Evolutionary conservation across 2,113 vertebrate genomes (phyloP), one percentile per base, ranked within the genome.

Genomic region (Neomonachus schauinslandi): DNA sequence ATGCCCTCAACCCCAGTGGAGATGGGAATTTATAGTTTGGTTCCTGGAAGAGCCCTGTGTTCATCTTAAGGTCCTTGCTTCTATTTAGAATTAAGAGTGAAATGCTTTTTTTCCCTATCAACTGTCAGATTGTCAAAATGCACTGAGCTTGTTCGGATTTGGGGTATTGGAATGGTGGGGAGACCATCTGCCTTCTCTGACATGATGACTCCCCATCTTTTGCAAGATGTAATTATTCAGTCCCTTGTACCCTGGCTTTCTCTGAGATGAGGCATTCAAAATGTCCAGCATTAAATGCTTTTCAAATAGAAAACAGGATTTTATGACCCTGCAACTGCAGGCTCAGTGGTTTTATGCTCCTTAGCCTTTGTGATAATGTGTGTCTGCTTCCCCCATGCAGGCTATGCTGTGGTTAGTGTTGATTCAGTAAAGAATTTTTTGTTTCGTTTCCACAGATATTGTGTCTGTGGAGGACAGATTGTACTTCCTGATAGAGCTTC

Each of bases 321-420:
- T 98, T 98, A 98, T 98, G 98, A 98, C 96, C 97, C 97, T 96
- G 92, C 97, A 98, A 98, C 95, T 97, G 97, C 95, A 98, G 98
- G 96, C 98, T 98, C 97, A 98, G 98, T 98, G 97, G 97, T 98
- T 99, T 98, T 98, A 98, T 42, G 94, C 83, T 98, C 95, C 96
- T 98, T 97, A 95, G 93, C 83, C 97, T 93, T 91, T 82, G 91
- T 88, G 90, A 7, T 97, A 98, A 98, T 97, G 94, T 97, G 95
- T 87, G 36, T 88, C 67, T 98, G 12, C 79, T 97, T 98, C 92
- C 89, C 93, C 57, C 86, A 90, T 94, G 53, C 94, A 96, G 91
- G 28, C 91, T 97, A n/a, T 97, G 91, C 94, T 97, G 84, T 94
- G 93, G 95, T 98, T 98, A 96, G 91, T 97, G 93, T 98, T 98